Evolutionary conservation across 2,888 invertebrate species (phyloP), one percentile per base, ranked within the genome.

Genomic region (Glyphotaelius pellucidus): DNA sequence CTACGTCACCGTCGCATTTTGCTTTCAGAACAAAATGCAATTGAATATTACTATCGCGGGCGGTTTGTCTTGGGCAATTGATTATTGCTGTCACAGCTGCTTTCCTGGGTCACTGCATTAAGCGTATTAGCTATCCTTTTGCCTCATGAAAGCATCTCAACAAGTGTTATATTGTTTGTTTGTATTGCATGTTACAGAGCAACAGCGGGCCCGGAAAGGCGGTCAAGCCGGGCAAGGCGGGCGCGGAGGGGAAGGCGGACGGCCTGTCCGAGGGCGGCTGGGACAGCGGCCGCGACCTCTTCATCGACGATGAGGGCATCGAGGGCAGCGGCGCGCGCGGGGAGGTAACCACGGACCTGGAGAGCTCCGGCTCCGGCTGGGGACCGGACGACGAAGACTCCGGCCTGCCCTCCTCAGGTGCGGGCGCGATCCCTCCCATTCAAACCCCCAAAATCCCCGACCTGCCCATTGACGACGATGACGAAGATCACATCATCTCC

Each of bases 351-450:
- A 95, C 97, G 95, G 98, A 98, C 95, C 95, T 97, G 94, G 98
- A 98, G 96, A 97, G 98, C 94, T 98, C 98, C 94, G 98, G 98
- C 94, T 98, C 98, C 95, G 98, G 98, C 94, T 97, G 97, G 96
- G 98, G 98, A 94, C 97, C 98, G 93, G 98, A 98, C 96, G 98
- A 98, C 96, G 98, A 98, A 95, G 98, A 97, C 94, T 90, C 94
- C 93, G 95, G 95, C 94, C 95, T 95, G 31, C 91, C 89, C 86
- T 89, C 91, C 87, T 87, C 92, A 93, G 93, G 90, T 91, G 89
- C n/a, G 52, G 88, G 91, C 12, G 89, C 88, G 79, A 42, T 83
- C 19, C 94, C 84, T 32, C 79, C 35, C 25, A 52, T 38, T 1
- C 88, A 87, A 15, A 30, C 83, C 14, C 30, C 52, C 1, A 81